These are phyloP conservation scores for Coregonus clupeaformis DNA, from an alignment of 2,113 vertebrate genomes.

Conservation along the genomic window DNA sequence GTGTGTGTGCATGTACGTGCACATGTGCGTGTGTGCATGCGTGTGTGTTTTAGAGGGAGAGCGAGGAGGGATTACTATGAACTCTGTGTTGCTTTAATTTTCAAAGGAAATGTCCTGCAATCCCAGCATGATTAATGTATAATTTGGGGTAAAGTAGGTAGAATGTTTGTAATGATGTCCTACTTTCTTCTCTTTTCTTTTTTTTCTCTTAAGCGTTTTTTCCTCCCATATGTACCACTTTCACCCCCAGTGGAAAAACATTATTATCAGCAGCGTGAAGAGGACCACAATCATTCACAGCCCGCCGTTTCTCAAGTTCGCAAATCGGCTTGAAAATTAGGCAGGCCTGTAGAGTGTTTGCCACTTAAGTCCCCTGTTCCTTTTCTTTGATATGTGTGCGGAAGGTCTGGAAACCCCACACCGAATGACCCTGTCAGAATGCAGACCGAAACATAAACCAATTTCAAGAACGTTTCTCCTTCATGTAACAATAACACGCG, in stretches of 20 bases:
- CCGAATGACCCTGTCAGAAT: constrained; percentile 61
- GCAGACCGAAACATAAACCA: constrained; percentile 74
- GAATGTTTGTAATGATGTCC: constrained; percentile 41
- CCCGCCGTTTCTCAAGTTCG: constrained; percentile 71
- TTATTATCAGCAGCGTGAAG: constrained; percentile 76
- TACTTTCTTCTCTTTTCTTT: neutral
- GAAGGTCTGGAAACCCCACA: constrained; percentile 51
- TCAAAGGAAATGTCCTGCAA: constrained; percentile 31
- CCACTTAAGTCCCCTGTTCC: constrained; percentile 58
- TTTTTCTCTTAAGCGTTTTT: constrained; percentile 50
- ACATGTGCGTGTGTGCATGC: too few relatives aligned
- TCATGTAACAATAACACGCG: constrained; percentile 64
- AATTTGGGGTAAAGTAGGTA: constrained; percentile 34
- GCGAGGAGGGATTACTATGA: constrained; percentile 21
- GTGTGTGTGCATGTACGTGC: too few relatives aligned
- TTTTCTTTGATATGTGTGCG: constrained; percentile 46
- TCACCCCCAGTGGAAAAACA: constrained; percentile 75
- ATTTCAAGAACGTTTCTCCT: constrained; percentile 67
- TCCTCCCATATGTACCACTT: constrained; percentile 63
- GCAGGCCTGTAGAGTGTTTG: constrained; percentile 75
- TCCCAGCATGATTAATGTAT: constrained; percentile 30
- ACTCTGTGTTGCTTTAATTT: constrained; percentile 14
- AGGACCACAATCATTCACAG: constrained; percentile 75
- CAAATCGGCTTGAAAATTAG: constrained; percentile 80
- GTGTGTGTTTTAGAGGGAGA: neutral